Base-by-base conservation (phyloP, 2,888 invertebrate species). In the Mycalesis mineus region DNA sequence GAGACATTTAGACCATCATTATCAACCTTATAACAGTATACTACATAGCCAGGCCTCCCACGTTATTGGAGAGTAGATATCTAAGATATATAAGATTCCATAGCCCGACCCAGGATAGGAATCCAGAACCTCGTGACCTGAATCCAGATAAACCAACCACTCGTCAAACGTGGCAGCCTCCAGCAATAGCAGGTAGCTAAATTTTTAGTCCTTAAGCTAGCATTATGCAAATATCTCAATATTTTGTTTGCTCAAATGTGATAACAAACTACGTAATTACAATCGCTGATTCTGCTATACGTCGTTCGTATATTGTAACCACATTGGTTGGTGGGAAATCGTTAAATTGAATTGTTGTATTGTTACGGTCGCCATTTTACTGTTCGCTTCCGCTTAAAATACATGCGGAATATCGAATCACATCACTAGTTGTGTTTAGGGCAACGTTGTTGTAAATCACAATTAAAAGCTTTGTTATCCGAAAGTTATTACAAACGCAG, bases 141-240 rank as follows among this genome's bases (percentile, higher is more conserved):
- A n/a, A n/a, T n/a, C n/a, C n/a, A n/a, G n/a, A n/a, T n/a, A n/a
- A n/a, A n/a, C n/a, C n/a, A n/a, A n/a, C n/a, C n/a, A n/a, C n/a
- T n/a, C n/a, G n/a, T n/a, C n/a, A n/a, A n/a, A n/a, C n/a, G n/a
- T n/a, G n/a, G n/a, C n/a, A n/a, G n/a, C n/a, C n/a, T n/a, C n/a
- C n/a, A n/a, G n/a, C n/a, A n/a, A n/a, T n/a, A n/a, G n/a, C n/a
- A n/a, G n/a, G n/a, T n/a, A n/a, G n/a, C n/a, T n/a, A n/a, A n/a
- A n/a, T n/a, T n/a, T n/a, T n/a, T n/a, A n/a, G n/a, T 72, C 70
- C 72, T 72, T 65, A 65, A 73, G 74, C 78, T 74, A 80, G 79
- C 82, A 75, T 80, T 80, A 88, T 86, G 85, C 84, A 86, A 88
- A 88, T 87, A 84, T 78, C 74, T 77, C 82, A 74, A 83, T 82